Evolutionary conservation across 2,888 invertebrate species (phyloP), one percentile per base, ranked within the genome.

Genomic region (Cerastoderma edule): DNA sequence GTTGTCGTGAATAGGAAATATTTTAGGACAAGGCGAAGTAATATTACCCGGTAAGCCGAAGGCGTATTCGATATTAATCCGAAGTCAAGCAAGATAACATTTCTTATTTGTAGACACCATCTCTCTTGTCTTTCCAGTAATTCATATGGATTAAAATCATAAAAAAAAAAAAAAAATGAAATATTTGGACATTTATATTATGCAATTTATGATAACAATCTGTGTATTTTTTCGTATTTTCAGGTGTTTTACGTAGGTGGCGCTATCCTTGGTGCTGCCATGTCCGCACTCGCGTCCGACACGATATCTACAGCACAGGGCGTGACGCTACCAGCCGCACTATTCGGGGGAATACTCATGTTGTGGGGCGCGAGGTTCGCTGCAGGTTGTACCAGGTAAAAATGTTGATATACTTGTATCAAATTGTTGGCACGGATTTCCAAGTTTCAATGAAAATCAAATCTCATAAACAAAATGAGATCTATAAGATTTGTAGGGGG

Each of bases 361-460:
- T 54, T 89, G 10, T 87, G 89, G 75, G 92, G 92, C 2, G 86
- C 91, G 1, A 72, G 91, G 33, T 78, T 91, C 22, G 91, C 88
- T 1, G 86, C 90, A 4, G 92, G 92, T 3, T 91, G 91, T 66
- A 89, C 91, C 27, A 91, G 90, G 92, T 92, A 72, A n/a, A 71
- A 46, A 16, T 28, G 28, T 1, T 19, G 2, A 33, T 24, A 13
- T 6, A 32, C 28, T 30, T 53, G 6, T n/a, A n/a, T 50, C 22
- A n/a, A 50, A n/a, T 16, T 10, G 10, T 16, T 50, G 6, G 6
- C 50, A n/a, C 13, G 10, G 50, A 16, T 50, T 50, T 50, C 22
- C 6, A 6, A 6, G 5, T 16, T 10, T 6, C 5, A n/a, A 16
- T 16, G 22, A 16, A 16, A 16, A 22, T n/a, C 5, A 50, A n/a